phyloP scores from a whole-genome alignment of 2,113 vertebrate genomes.

The Nanger granti region DNA sequence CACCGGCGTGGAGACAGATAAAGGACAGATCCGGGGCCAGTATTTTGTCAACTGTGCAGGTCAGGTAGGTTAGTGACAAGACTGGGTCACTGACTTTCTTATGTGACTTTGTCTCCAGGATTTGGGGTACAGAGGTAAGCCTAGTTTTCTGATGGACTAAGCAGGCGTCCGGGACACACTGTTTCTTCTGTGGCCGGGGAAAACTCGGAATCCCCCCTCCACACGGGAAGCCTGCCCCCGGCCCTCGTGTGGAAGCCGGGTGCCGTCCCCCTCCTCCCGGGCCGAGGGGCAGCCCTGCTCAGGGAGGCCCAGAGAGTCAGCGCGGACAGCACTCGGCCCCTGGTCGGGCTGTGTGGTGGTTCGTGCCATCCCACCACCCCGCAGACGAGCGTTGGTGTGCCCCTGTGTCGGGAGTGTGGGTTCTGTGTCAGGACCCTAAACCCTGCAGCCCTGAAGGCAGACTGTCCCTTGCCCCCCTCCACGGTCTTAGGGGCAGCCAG shows the following conservation, averaged over 20 bases:
- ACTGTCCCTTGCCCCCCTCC: neutral
- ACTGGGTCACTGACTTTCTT: neutral
- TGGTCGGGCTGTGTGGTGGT: neutral
- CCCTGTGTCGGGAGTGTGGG: neutral
- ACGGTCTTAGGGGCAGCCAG: neutral
- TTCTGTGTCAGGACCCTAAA: neutral
- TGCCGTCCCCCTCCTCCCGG: neutral
- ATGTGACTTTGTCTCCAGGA: neutral
- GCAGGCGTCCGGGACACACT: neutral
- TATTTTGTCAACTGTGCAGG: slow-evolving; percentile 83
- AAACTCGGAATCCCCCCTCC: neutral
- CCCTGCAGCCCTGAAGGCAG: neutral
- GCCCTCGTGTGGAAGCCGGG: neutral
- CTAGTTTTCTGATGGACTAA: neutral
- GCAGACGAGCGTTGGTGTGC: neutral
- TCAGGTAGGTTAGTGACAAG: neutral
- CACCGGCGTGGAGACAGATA: slow-evolving; percentile 90
- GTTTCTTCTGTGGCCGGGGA: neutral
- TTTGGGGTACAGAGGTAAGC: neutral
- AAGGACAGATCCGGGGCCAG: slow-evolving; percentile 91
- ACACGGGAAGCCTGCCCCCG: neutral
- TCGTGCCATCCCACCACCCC: neutral
- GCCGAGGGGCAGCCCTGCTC: neutral
- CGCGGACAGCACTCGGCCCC: neutral
- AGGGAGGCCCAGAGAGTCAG: neutral